A percentile compares a stretch with the other conserved stretches of the same genome.
Evolutionary conservation across 2,113 vertebrate genomes (phyloP).

Genomic region (Condylura cristata): DNA sequence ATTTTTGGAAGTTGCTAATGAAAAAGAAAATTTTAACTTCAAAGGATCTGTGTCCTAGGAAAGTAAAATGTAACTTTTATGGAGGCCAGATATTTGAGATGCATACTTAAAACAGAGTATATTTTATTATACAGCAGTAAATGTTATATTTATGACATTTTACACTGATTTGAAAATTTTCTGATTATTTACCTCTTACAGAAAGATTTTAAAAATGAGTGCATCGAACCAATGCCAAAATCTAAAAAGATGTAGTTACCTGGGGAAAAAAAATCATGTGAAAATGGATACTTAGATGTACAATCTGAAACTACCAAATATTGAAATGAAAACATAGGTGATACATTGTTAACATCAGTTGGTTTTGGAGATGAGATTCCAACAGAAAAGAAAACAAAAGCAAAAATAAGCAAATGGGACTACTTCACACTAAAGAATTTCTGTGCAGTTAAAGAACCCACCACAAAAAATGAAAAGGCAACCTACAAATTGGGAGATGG

Average conservation of each 20-base stretch:
- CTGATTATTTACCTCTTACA: background rate
- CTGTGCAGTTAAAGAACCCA: background rate
- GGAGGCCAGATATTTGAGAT: background rate
- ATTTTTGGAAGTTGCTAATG: conserved; percentile 63
- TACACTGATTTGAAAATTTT: background rate
- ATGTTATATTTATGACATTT: background rate
- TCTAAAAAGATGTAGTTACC: background rate
- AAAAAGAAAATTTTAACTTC: conserved; percentile 66
- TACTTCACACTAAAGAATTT: background rate
- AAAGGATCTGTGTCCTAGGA: conserved; percentile 51
- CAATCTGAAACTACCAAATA: background rate
- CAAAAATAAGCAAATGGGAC: background rate
- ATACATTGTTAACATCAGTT: background rate
- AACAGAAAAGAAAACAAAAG: background rate
- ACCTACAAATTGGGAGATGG: too few relatives aligned
- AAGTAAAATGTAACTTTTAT: conserved; percentile 51
- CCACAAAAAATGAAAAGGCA: background rate
- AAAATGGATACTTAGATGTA: background rate
- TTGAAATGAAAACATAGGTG: background rate
- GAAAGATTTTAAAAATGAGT: conserved; percentile 39
- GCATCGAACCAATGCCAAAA: background rate
- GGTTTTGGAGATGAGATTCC: background rate
- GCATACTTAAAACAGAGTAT: background rate
- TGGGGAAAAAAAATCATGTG: background rate
- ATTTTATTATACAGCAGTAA: background rate